phyloP scores from a whole-genome alignment of 2,888 invertebrate genomes.

The Cenopis cana region DNA sequence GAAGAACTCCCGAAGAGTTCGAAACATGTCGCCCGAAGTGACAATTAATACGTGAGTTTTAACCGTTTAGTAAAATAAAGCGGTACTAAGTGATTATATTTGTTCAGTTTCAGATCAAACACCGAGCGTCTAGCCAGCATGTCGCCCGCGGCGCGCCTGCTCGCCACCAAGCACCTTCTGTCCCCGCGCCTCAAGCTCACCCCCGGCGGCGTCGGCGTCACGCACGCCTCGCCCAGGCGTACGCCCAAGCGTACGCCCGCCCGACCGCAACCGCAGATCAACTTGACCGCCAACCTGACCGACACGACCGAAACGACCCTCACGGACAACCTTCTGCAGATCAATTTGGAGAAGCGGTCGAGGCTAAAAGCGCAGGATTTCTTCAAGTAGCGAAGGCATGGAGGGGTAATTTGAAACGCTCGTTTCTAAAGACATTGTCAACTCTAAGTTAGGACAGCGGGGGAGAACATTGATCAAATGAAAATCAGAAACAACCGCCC shows the following conservation, averaged over 20 bases:
- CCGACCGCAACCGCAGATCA: constrained; percentile 47
- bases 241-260: no score
- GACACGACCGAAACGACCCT: constrained; percentile 64
- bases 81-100: constrained; percentile 56
- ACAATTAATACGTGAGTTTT: no score
- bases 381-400: constrained; percentile 72
- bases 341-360: constrained; percentile 89
- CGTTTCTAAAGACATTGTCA: no score
- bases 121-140: constrained; percentile 94
- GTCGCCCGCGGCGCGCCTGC: constrained; percentile 97
- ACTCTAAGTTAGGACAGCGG: no score
- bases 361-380: constrained; percentile 93
- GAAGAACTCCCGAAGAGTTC: no score
- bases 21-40: no score
- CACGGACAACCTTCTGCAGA: constrained; percentile 94
- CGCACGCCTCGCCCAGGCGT: constrained; percentile 64
- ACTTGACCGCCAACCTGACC: constrained; percentile 50
- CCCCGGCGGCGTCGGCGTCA: constrained; percentile 71
- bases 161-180: constrained; percentile 88
- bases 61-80: no score
- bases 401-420: no score
- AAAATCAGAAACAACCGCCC: no score
- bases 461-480: no score
- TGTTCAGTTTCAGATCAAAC: constrained; percentile 81
- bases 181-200: constrained; percentile 78